Percentiles rank a stretch among this genome's conserved stretches.
These are phyloP conservation scores for Eulemur albifrons DNA, from an alignment of 2,797 vertebrate genomes.

Conservation along the genomic window DNA sequence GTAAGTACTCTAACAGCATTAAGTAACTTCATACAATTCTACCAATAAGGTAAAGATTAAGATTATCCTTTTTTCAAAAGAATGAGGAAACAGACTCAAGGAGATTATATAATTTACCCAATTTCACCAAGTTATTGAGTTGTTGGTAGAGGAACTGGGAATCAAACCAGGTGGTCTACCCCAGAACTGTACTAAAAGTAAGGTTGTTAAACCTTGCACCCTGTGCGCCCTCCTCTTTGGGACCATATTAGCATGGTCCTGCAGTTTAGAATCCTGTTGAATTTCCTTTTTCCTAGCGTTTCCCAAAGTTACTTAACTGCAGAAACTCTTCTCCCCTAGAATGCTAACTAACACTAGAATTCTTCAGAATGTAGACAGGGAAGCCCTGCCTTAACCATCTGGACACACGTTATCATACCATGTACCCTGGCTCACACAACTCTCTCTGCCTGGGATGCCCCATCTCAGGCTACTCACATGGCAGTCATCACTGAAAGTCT, in stretches of 20 bases:
- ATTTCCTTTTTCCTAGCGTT: not conserved
- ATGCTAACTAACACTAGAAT: not conserved
- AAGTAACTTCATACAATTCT: not conserved
- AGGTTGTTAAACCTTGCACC: not conserved
- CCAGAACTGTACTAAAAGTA: not conserved
- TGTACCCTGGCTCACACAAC: not conserved
- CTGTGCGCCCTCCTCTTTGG: not conserved
- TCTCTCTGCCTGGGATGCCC: not conserved
- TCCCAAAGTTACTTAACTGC: not conserved
- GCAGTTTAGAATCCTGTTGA: not conserved
- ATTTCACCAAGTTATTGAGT: not conserved
- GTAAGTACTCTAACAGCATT: not conserved
- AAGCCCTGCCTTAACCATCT: not conserved
- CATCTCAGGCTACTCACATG: not conserved
- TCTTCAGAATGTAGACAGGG: not conserved
- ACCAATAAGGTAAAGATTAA: not conserved
- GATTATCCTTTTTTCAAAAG: not conserved
- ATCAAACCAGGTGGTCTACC: not conserved
- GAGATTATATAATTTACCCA: not conserved
- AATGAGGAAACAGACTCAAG: not conserved
- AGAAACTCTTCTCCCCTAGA: not conserved
- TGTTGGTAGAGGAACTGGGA: not conserved
- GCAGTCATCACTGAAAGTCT: not conserved
- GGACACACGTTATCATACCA: fast-evolving
- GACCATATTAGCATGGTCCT: not conserved